A percentile compares a stretch with the other conserved stretches of the same genome.
Evolutionary conservation across 2,113 vertebrate genomes (phyloP).

Genomic region (Ondatra zibethicus): DNA sequence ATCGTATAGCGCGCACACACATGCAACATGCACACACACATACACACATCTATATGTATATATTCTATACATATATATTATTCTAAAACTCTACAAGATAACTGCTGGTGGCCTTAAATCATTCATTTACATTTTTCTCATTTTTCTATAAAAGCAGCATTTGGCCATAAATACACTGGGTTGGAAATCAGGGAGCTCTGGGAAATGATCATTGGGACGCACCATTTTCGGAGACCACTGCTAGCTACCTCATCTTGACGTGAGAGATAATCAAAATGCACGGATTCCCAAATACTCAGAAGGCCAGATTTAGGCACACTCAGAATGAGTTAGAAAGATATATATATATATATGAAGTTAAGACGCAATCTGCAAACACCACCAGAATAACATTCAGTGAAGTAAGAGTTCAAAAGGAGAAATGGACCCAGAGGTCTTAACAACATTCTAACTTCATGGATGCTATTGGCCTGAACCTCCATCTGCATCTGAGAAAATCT

Average conservation of each 20-base stretch:
- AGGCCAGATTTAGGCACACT: background rate
- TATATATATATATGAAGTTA: background rate
- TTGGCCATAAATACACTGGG: background rate
- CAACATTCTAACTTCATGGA: background rate
- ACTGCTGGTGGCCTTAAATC: background rate
- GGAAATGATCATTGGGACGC: slow-evolving; percentile 27
- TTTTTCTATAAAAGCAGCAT: background rate
- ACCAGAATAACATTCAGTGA: background rate
- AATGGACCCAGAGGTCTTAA: background rate
- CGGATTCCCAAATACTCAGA: slow-evolving; percentile 1
- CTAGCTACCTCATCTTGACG: background rate
- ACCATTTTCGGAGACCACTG: background rate
- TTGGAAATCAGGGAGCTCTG: background rate
- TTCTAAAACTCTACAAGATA: background rate
- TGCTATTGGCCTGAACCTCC: background rate
- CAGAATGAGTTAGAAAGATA: slow-evolving; percentile 52
- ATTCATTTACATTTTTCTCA: background rate
- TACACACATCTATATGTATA: background rate
- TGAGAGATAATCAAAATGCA: background rate
- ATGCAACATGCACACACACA: no score
- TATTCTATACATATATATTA: background rate
- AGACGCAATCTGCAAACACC: background rate
- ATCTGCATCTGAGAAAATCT: background rate
- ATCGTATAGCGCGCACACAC: background rate
- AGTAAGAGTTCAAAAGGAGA: background rate